Conservation (phyloP, 1,140 invertebrate species). For the Panagrolaimus sp. region DNA sequence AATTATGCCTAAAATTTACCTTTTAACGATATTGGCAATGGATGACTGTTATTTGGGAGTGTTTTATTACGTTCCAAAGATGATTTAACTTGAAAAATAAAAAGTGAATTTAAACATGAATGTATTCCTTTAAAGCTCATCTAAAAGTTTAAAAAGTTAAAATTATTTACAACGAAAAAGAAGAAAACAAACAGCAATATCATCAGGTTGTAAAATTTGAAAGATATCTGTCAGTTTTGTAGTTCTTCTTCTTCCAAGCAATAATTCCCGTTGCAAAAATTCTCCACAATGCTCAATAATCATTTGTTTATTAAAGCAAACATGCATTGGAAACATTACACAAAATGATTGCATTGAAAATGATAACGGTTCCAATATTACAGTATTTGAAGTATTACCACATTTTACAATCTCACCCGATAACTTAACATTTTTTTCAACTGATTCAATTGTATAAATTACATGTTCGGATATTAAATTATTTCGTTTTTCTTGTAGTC, state of each 20-base stretch:
- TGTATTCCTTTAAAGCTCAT: conserved; percentile 30
- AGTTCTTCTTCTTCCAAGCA: conserved; percentile 19
- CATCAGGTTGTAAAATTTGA: conserved; percentile 29
- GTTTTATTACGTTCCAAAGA: conserved; percentile 21
- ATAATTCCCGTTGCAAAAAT: conserved; percentile 23
- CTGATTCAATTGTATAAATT: conserved; percentile 33
- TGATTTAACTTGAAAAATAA: conserved; percentile 33
- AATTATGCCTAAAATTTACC: conserved; percentile 31
- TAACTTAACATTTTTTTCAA: background rate
- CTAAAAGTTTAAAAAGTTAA: conserved; percentile 17
- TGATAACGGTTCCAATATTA: background rate
- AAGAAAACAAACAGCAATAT: conserved; percentile 22
- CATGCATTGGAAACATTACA: conserved; percentile 59
- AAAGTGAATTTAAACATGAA: conserved; percentile 29
- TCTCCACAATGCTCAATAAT: conserved; percentile 54
- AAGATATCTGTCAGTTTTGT: conserved; percentile 29
- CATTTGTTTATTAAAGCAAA: conserved; percentile 59
- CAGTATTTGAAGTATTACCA: background rate
- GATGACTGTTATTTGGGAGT: conserved; percentile 19
- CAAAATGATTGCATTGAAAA: conserved; percentile 30
- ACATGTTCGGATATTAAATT: conserved; percentile 48
- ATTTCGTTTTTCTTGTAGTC: conserved; percentile 47
- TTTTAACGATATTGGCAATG: conserved; percentile 50
- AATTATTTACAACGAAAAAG: conserved; percentile 36
- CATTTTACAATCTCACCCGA: background rate